Evolutionary conservation across 2,113 vertebrate species (phyloP).

Genomic region (Bettongia penicillata): DNA sequence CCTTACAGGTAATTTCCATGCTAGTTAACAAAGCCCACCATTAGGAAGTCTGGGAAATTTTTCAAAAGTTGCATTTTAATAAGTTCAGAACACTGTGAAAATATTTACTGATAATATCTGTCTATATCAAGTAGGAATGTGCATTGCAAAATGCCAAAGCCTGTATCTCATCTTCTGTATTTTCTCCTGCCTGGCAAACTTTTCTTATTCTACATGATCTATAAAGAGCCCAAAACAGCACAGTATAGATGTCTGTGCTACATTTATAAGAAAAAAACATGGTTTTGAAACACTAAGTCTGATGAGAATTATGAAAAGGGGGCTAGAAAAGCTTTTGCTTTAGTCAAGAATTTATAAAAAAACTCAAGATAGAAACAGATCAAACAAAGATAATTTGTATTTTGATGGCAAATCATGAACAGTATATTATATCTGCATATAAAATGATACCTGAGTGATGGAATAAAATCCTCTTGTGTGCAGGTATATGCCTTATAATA

Average conservation of each 20-base stretch:
- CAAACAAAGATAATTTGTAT: conserved; percentile 70
- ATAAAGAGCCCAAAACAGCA: conserved; percentile 65
- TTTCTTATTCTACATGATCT: conserved; percentile 77
- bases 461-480: conserved; percentile 43
- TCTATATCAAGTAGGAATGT: conserved; percentile 71
- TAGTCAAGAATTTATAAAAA: conserved; percentile 69
- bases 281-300: conserved; percentile 79
- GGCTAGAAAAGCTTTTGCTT: conserved; percentile 78
- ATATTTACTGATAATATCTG: conserved; percentile 76
- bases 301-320: conserved; percentile 71
- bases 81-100: conserved; percentile 73
- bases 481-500: neutral
- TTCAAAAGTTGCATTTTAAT: conserved; percentile 64
- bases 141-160: conserved; percentile 63
- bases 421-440: conserved; percentile 52
- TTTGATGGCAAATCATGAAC: conserved; percentile 67
- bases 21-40: conserved; percentile 50
- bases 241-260: conserved; percentile 76
- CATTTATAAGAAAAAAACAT: conserved; percentile 80
- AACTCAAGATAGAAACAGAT: conserved; percentile 77
- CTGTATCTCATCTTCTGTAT: conserved; percentile 64
- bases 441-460: conserved; percentile 61
- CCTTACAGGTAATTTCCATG: conserved; percentile 40
- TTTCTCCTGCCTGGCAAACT: conserved; percentile 69
- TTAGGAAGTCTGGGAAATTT: conserved; percentile 61